Conservation (phyloP, 2,797 vertebrate species). For the Brotula barbata region DNA sequence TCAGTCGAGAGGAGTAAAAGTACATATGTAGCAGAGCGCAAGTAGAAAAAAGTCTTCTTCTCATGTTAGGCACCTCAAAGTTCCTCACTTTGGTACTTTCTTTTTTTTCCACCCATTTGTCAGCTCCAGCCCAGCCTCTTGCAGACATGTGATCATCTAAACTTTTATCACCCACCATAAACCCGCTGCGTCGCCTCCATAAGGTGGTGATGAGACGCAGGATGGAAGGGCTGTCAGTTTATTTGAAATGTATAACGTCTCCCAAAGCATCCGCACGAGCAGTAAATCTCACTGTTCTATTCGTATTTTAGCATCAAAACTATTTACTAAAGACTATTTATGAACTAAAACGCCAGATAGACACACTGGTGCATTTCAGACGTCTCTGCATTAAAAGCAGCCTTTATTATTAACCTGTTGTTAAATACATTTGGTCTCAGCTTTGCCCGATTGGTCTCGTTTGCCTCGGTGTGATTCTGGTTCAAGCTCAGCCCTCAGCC, state of each 20-base stretch:
- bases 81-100: too few species aligned
- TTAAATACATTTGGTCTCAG: conserved; percentile 1
- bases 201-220: conserved; percentile 1
- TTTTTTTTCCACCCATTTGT: not conserved
- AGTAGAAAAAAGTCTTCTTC: too few species aligned
- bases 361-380: not conserved
- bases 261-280: conserved; percentile 3
- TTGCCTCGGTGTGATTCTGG: conserved; percentile 38
- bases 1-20: too few species aligned
- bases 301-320: conserved; percentile 13
- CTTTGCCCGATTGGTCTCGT: conserved; percentile 38
- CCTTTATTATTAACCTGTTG: not conserved
- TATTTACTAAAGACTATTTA: conserved; percentile 2
- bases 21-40: too few species aligned
- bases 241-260: not conserved
- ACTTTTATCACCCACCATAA: conserved; percentile 12
- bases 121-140: conserved; percentile 1
- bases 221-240: conserved; percentile 3
- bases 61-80: too few species aligned
- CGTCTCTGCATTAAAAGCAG: not conserved
- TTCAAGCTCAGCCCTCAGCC: conserved; percentile 50
- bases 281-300: too few species aligned
- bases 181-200: conserved; percentile 23
- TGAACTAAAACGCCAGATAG: not conserved
- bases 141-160: conserved; percentile 13